Evolutionary conservation across 2,888 invertebrate genomes (phyloP), one percentile per base, ranked within the genome.

Genomic region (Cheilosia grossa): DNA sequence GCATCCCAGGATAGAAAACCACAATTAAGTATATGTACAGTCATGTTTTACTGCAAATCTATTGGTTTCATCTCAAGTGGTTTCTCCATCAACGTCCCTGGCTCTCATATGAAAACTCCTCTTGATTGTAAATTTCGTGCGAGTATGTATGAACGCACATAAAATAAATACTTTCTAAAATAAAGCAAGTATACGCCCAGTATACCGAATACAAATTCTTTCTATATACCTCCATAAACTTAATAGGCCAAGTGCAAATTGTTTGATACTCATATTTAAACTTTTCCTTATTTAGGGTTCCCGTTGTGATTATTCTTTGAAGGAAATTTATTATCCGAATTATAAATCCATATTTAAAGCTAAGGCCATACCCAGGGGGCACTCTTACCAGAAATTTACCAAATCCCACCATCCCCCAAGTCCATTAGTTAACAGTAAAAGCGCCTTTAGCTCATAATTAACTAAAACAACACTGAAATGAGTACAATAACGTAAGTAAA

Each of bases 31-130:
- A 54, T 61, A 40, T 51, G 15, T 40, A 44, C n/a, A n/a, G n/a
- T n/a, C n/a, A n/a, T 21, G 56, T 49, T 40, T 75, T 75, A 51
- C 58, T 58, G 58, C 49, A 66, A 75, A 51, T 58, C 66, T 37
- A 54, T 66, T 40, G 49, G 40, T 75, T 58, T 51, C 30, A 47
- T 49, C 21, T 19, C 51, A 66, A 75, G 58, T 75, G 58, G 21
- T 66, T 66, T 63, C 33, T 54, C 30, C 33, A 10, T 37, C 2
- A 37, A 3, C 13, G n/a, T 13, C 56, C 24, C 17, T 33, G 37
- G 19, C 17, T 54, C 4, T 4, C 27, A 10, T 15, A 30, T 4
- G n/a, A 10, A 19, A 37, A 56, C 17, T 19, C 21, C n/a, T 24
- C 4, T 37, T 37, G 37, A 37, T 37, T 37, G 17, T 7, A 54